A percentile compares a stretch with the other conserved stretches of the same genome.
Evolutionary conservation across 1,140 invertebrate species (phyloP).

Genomic region (Drosophila tsacasi): DNA sequence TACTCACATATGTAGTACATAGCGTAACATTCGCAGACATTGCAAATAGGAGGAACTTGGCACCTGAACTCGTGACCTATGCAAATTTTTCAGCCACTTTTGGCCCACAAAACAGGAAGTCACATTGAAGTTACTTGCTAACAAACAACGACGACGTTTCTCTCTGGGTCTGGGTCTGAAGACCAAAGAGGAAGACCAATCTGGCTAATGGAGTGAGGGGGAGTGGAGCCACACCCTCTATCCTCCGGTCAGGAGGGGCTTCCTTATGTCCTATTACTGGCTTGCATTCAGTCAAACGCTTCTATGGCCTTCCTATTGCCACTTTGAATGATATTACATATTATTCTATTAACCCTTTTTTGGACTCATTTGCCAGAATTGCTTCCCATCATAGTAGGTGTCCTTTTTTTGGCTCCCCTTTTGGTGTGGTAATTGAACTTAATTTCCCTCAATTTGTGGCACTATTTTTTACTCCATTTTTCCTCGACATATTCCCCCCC

Average conservation of each 20-base stretch:
- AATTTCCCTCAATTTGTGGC: slow-evolving; percentile 52
- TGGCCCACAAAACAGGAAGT: slow-evolving; percentile 77
- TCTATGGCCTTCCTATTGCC: neutral
- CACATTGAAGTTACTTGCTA: slow-evolving; percentile 72
- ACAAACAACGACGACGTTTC: slow-evolving; percentile 1
- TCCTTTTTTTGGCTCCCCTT: slow-evolving; percentile 8
- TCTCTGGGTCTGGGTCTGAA: slow-evolving; percentile 76
- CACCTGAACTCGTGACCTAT: slow-evolving; percentile 84
- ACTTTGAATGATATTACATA: slow-evolving; percentile 39
- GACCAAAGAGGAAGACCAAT: slow-evolving; percentile 47
- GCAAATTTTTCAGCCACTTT: slow-evolving; percentile 73
- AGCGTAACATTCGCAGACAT: slow-evolving; percentile 67
- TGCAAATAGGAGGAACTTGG: slow-evolving; percentile 61
- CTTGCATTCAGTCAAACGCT: slow-evolving; percentile 4
- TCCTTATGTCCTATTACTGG: slow-evolving; percentile 8
- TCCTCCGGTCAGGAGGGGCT: neutral
- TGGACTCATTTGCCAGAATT: slow-evolving; percentile 25
- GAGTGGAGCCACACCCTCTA: neutral
- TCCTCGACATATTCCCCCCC: neutral
- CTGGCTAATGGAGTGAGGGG: slow-evolving; percentile 41
- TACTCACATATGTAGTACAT: slow-evolving; percentile 18
- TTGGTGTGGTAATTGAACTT: slow-evolving; percentile 57
- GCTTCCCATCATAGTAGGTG: slow-evolving; percentile 21
- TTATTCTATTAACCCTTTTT: slow-evolving; percentile 15
- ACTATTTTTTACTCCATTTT: slow-evolving; percentile 27